A percentile compares a stretch with the other conserved stretches of the same genome.
These are phyloP conservation scores for Nesoenas mayeri DNA, from an alignment of 2,113 vertebrate genomes.

Conservation along the genomic window DNA sequence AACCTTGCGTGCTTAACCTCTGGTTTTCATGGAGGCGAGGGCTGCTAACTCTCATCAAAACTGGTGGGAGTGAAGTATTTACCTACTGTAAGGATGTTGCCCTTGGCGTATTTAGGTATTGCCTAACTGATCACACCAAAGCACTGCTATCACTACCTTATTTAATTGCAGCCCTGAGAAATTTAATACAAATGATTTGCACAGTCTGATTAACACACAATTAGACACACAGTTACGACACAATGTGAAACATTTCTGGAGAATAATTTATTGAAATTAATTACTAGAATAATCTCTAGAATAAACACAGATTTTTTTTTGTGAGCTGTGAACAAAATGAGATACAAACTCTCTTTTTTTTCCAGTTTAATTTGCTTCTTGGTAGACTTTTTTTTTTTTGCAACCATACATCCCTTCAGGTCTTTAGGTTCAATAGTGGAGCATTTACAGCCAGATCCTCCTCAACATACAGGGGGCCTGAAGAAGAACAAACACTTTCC, in stretches of 20 bases:
- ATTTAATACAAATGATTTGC: background rate
- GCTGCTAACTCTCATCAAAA: background rate
- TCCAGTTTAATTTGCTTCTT: background rate
- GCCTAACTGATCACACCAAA: background rate
- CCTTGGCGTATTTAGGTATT: background rate
- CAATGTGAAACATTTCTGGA: background rate
- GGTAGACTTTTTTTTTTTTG: background rate
- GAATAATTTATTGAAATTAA: background rate
- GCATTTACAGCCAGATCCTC: background rate
- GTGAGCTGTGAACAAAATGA: background rate
- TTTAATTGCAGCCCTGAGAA: background rate
- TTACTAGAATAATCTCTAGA: background rate
- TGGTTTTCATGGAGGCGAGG: background rate
- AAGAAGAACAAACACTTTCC: background rate
- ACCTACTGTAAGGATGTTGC: background rate
- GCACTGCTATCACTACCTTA: background rate
- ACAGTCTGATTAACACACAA: background rate
- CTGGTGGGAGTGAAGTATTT: background rate
- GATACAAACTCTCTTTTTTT: background rate
- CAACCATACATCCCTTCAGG: background rate
- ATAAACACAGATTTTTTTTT: background rate
- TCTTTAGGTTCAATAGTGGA: background rate
- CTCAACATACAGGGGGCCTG: background rate
- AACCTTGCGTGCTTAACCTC: background rate
- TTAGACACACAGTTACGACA: background rate